phyloP scores from a whole-genome alignment of 2,113 vertebrate genomes.

The Chitala chitala region DNA sequence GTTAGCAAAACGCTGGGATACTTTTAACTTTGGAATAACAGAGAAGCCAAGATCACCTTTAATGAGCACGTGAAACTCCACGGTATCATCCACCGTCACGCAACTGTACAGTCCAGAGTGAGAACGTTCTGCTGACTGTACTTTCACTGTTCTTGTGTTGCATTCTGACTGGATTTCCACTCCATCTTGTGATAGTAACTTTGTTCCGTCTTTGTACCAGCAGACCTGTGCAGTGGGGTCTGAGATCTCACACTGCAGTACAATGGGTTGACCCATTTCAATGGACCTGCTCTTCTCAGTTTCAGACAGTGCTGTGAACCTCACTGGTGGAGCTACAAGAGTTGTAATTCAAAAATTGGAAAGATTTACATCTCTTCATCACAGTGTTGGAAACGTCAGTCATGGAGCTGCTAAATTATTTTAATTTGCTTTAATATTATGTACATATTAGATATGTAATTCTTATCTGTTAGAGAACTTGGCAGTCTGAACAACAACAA shows the following conservation, averaged over 20 bases:
- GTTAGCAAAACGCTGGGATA: slow-evolving; percentile 33
- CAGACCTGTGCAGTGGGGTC: slow-evolving; percentile 58
- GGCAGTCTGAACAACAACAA: too few species aligned
- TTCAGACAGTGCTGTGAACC: slow-evolving; percentile 44
- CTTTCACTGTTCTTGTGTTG: slow-evolving; percentile 35
- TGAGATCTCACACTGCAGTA: slow-evolving; percentile 62
- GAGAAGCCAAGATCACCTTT: slow-evolving; percentile 60
- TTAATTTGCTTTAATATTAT: too few species aligned
- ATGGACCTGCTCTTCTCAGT: slow-evolving; percentile 46
- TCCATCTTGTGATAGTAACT: slow-evolving; percentile 48
- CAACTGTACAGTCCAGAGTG: slow-evolving; percentile 46
- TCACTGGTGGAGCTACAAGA: slow-evolving; percentile 54
- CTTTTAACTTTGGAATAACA: slow-evolving; percentile 44
- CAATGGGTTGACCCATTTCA: slow-evolving; percentile 46
- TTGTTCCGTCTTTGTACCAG: slow-evolving; percentile 62
- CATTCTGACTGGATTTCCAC: slow-evolving; percentile 39
- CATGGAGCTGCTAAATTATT: too few species aligned
- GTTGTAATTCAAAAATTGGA: slow-evolving; percentile 38
- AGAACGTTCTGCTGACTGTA: slow-evolving; percentile 41
- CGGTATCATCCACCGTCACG: slow-evolving; percentile 41
- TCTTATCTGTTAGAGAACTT: too few species aligned
- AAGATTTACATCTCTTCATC: too few species aligned
- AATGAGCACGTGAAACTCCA: slow-evolving; percentile 47
- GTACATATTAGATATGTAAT: too few species aligned
- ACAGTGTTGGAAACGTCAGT: too few species aligned